A percentile compares a stretch with the other conserved stretches of the same genome.
Evolutionary conservation across 2,113 vertebrate genomes (phyloP).

Genomic region (Mus spicilegus): DNA sequence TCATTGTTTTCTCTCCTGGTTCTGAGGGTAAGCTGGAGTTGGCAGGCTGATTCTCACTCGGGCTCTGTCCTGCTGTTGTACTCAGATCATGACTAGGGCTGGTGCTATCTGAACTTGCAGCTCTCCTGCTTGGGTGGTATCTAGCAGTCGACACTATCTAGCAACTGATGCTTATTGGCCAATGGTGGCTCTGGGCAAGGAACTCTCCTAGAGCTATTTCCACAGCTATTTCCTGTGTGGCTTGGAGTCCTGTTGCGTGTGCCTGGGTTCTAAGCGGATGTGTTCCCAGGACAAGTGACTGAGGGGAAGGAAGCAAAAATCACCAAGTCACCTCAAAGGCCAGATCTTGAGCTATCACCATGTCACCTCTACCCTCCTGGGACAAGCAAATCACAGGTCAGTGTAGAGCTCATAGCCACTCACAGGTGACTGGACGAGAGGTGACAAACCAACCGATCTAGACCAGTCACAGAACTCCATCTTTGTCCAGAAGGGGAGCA

Average conservation of each 20-base stretch:
- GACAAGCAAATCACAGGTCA: neutral
- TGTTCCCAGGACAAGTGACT: neutral
- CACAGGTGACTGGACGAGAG: neutral
- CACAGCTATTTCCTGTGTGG: neutral
- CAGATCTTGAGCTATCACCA: neutral
- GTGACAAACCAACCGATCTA: neutral
- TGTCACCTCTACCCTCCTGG: neutral
- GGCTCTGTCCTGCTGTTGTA: neutral
- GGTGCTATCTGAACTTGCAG: neutral
- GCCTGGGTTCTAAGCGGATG: neutral
- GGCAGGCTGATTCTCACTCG: neutral
- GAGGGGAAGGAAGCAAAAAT: neutral
- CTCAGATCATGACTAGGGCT: neutral
- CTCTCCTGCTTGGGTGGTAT: neutral
- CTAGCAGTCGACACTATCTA: too few relatives aligned
- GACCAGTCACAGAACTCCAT: neutral
- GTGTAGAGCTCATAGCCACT: neutral
- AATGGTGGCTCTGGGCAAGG: neutral
- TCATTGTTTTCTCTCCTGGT: neutral
- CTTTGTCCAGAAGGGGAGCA: neutral
- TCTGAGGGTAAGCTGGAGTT: neutral
- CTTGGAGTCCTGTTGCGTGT: neutral
- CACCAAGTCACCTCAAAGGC: neutral
- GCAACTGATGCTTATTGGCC: neutral
- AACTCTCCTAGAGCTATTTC: neutral